Conservation (phyloP, 2,113 vertebrate genomes). For the Bambusicola thoracicus region DNA sequence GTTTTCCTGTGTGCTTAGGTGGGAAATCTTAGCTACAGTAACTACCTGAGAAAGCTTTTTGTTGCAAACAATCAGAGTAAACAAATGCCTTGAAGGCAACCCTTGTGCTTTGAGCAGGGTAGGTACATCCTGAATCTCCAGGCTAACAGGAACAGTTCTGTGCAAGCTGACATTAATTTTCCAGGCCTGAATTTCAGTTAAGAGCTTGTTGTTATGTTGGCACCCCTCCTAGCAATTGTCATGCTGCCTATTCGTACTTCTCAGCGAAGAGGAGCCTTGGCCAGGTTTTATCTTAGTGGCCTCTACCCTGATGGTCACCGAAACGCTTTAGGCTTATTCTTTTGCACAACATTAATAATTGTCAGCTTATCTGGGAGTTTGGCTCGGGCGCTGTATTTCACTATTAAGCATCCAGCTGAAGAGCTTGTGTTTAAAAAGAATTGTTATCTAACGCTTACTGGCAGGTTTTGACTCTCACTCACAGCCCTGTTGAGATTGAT, state of each 20-base stretch:
- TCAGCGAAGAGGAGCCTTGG: neutral
- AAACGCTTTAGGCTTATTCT: neutral
- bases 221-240: neutral
- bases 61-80: neutral
- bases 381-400: neutral
- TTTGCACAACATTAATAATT: slow-evolving; percentile 22
- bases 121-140: neutral
- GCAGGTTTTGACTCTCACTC: slow-evolving; percentile 35
- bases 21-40: neutral
- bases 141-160: neutral
- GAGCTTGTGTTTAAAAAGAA: slow-evolving; percentile 2
- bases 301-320: neutral
- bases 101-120: neutral
- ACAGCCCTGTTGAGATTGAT: slow-evolving; percentile 49
- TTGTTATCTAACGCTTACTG: slow-evolving; percentile 29
- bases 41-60: neutral
- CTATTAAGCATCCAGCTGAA: slow-evolving; percentile 28
- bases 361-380: slow-evolving; percentile 5
- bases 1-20: neutral
- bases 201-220: neutral
- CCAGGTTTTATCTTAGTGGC: neutral
- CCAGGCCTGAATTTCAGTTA: neutral
- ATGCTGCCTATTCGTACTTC: neutral
- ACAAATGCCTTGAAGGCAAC: neutral
- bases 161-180: neutral